A percentile compares a stretch with the other conserved stretches of the same genome.
These are phyloP conservation scores for Chloroceryle inda DNA, from an alignment of 2,797 vertebrate species.

Conservation along the genomic window DNA sequence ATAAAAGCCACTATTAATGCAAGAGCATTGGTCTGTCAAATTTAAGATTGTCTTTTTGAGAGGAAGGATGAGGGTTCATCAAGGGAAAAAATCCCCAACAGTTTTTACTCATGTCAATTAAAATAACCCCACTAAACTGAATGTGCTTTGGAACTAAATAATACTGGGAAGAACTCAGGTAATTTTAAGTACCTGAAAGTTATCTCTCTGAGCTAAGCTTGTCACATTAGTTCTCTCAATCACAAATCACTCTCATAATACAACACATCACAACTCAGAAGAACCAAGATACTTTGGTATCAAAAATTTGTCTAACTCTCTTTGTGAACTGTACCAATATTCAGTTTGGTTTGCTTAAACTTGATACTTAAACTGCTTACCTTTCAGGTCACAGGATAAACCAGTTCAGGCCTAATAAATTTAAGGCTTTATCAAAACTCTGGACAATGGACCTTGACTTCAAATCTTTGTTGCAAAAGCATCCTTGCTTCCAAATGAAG, in stretches of 20 bases:
- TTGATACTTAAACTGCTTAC: not conserved
- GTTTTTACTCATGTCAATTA: not conserved
- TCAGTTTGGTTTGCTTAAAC: not conserved
- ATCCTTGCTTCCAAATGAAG: not conserved
- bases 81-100: not conserved
- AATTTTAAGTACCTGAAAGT: not conserved
- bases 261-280: not conserved
- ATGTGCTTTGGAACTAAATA: not conserved
- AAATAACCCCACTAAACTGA: not conserved
- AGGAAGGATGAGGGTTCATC: not conserved
- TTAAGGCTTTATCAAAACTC: not conserved
- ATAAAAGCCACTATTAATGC: not conserved
- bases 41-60: not conserved
- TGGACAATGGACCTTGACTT: not conserved
- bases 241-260: not conserved
- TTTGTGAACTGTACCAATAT: fast-evolving
- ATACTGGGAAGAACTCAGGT: not conserved
- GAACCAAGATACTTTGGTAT: not conserved
- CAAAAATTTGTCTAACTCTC: not conserved
- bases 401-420: not conserved
- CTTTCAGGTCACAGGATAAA: not conserved
- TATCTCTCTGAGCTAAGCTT: not conserved
- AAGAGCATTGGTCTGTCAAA: not conserved
- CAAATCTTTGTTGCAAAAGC: not conserved
- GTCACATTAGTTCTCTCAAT: not conserved